Conservation (phyloP, 2,888 invertebrate genomes). For the Tenthredo scrophulariae region DNA sequence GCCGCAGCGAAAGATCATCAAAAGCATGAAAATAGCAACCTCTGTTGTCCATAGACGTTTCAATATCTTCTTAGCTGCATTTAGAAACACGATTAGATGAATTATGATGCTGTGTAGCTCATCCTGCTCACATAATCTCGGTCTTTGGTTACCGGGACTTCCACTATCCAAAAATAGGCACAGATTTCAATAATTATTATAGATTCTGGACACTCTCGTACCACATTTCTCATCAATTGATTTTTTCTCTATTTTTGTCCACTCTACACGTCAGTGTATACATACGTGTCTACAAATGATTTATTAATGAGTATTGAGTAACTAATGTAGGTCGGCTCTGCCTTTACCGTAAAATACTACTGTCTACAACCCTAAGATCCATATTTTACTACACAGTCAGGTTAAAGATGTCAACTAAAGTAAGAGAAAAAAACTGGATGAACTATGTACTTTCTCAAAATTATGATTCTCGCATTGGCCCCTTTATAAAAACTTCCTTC, state of each 20-base stretch:
- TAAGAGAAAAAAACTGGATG: background rate
- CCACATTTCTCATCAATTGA: constrained; percentile 9
- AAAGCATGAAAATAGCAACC: background rate
- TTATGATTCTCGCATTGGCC: background rate
- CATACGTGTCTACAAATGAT: background rate
- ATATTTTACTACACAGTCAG: background rate
- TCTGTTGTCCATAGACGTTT: background rate
- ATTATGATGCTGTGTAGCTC: background rate
- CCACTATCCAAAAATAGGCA: background rate
- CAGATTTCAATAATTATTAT: background rate
- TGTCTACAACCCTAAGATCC: background rate
- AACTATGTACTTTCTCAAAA: background rate
- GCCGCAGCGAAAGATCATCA: background rate
- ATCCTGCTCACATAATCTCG: background rate
- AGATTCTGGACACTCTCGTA: background rate
- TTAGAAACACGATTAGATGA: background rate
- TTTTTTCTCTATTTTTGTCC: constrained; percentile 31
- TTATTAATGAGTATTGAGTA: constrained; percentile 58
- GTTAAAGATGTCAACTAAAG: background rate
- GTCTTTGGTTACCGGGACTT: background rate
- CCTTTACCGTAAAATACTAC: background rate
- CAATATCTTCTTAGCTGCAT: background rate
- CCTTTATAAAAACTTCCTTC: background rate
- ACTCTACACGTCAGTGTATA: background rate
- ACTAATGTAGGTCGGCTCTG: constrained; percentile 57